Evolutionary conservation across 2,888 invertebrate species (phyloP), one percentile per base, ranked within the genome.

Genomic region (Troides helena): DNA sequence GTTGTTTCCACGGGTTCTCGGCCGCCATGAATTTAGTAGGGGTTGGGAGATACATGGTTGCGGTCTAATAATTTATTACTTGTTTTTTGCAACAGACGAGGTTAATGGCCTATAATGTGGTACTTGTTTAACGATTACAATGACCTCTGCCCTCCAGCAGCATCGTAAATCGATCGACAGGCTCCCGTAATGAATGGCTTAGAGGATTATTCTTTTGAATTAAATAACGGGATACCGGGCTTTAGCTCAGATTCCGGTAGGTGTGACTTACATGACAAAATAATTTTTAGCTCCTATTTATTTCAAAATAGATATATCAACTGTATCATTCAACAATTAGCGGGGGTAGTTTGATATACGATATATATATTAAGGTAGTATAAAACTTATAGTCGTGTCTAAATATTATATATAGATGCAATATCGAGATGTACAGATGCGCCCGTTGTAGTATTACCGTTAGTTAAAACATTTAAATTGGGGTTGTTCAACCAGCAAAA

Each of bases 41-140:
- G 77, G 75, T 69, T 79, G 79, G 78, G 87, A 92, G 92, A 92
- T 79, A 81, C 81, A 91, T 87, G 78, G 85, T 77, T 81, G 86
- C 79, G 86, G 85, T 82, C 79, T 72, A 72, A 76, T 84, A 85
- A 92, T 92, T 90, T 92, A 92, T 90, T 74, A 81, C 83, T 82
- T 90, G 90, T 91, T 92, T 91, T 91, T 92, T 91, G 87, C 88
- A 79, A 80, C 80, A 76, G 72, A 74, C 78, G 77, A 80, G 87
- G 88, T 85, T 89, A 90, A 90, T 87, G 85, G 83, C 84, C 87
- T 86, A 80, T 89, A 87, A 91, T 87, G 86, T 90, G 78, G 81
- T 84, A 84, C 87, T 87, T 88, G 85, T 84, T 85, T 86, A 81
- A 80, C 83, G 82, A 82, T 86, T 84, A 85, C 83, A 80, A 78